These are phyloP conservation scores for Meteorus sp. DNA, from an alignment of 1,140 invertebrate genomes.

Conservation along the genomic window DNA sequence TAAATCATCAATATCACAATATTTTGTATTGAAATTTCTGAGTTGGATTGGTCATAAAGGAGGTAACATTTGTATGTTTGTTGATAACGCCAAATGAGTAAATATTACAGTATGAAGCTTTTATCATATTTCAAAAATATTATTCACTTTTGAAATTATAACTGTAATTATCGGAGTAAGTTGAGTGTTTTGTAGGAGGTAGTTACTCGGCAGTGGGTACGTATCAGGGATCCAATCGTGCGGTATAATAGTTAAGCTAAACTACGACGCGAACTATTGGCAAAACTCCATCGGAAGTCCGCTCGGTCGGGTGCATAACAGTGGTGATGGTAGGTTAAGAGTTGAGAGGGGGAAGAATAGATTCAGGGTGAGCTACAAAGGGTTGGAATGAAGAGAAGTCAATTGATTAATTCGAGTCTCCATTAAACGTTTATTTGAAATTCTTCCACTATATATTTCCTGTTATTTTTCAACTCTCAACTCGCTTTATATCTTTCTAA, in stretches of 20 bases:
- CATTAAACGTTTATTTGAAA: background rate
- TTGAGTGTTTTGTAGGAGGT: conserved; percentile 30
- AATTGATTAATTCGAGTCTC: conserved; percentile 28
- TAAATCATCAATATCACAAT: too few relatives aligned
- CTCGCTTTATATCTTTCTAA: background rate
- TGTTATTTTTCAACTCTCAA: too few relatives aligned
- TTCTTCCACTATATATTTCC: too few relatives aligned
- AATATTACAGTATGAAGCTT: too few relatives aligned
- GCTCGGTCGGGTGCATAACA: background rate
- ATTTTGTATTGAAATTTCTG: too few relatives aligned
- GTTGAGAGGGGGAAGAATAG: conserved; percentile 4
- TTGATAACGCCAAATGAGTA: too few relatives aligned
- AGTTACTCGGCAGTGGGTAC: conserved; percentile 34
- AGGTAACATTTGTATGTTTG: too few relatives aligned
- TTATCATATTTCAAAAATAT: too few relatives aligned
- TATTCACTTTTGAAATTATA: too few relatives aligned
- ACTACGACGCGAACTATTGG: conserved; percentile 35
- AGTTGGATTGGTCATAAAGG: too few relatives aligned
- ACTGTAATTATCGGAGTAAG: too few relatives aligned
- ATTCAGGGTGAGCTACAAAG: background rate
- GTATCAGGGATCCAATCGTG: conserved; percentile 38
- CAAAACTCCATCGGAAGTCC: conserved; percentile 25
- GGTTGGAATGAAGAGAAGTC: background rate
- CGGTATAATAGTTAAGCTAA: conserved; percentile 40
- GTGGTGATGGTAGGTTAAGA: too few relatives aligned